Evolutionary conservation across 2,888 invertebrate genomes (phyloP).

Genomic region (Sesia apiformis): DNA sequence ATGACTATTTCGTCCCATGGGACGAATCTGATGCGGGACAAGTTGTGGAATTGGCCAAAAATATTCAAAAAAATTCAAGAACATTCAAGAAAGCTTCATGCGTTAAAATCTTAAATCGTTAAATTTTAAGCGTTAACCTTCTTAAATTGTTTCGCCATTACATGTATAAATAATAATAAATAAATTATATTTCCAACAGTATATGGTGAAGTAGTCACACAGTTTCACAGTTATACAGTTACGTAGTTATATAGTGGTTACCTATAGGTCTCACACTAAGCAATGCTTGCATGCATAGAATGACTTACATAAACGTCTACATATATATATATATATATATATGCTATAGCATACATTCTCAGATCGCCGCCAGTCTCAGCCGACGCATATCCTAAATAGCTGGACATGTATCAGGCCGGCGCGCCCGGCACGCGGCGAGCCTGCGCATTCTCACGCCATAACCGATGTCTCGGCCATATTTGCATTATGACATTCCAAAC

Average conservation of each 20-base stretch:
- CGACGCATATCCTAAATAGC: conserved; percentile 42
- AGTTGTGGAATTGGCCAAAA: too few species aligned
- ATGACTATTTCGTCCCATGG: too few species aligned
- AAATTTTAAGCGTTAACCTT: too few species aligned
- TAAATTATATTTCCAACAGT: background rate
- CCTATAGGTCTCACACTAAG: too few species aligned
- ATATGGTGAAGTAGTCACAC: background rate
- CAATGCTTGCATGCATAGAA: background rate
- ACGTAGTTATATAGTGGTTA: too few species aligned
- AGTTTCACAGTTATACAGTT: too few species aligned
- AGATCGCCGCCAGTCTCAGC: conserved; percentile 10
- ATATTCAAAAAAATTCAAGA: too few species aligned
- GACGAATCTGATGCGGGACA: too few species aligned
- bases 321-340: background rate
- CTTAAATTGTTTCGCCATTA: too few species aligned
- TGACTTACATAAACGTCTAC: background rate
- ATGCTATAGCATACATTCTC: conserved; percentile 12
- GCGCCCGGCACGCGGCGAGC: conserved; percentile 23
- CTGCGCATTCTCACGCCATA: conserved; percentile 21
- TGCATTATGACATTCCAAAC: background rate
- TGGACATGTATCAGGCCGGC: conserved; percentile 17
- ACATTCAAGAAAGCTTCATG: too few species aligned
- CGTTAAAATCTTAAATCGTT: too few species aligned
- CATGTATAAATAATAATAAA: too few species aligned
- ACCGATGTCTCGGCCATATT: background rate